Percentiles rank a stretch among this genome's conserved stretches.
These are phyloP conservation scores for Gadus chalcogrammus DNA, from an alignment of 2,113 vertebrate genomes.

Conservation along the genomic window DNA sequence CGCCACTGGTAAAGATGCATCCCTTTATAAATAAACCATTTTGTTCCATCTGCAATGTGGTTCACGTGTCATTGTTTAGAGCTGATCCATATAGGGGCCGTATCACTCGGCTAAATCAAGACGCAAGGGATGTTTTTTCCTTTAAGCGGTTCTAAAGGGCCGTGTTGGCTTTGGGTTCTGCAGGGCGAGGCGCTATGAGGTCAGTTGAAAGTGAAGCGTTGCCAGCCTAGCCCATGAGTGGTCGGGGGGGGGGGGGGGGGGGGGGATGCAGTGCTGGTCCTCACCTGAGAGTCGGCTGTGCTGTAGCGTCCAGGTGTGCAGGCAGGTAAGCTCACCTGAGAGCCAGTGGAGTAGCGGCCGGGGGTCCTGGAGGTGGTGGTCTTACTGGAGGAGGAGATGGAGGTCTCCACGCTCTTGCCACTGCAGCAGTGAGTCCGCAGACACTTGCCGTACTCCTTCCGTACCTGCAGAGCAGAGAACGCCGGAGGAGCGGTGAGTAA, in stretches of 20 bases:
- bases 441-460: constrained; percentile 98
- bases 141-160: not conserved
- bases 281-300: constrained; percentile 73
- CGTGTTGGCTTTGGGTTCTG: not conserved
- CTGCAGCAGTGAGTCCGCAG: constrained; percentile 96
- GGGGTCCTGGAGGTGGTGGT: constrained; percentile 91
- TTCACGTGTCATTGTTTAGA: too few species aligned
- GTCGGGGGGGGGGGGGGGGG: constrained; percentile 19
- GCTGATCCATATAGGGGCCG: too few species aligned
- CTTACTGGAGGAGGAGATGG: constrained; percentile 94
- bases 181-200: too few species aligned
- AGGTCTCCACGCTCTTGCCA: constrained; percentile 95
- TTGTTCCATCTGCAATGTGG: too few species aligned
- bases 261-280: not conserved
- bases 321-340: constrained; percentile 89
- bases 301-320: constrained; percentile 72
- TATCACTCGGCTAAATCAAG: too few species aligned
- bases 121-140: too few species aligned
- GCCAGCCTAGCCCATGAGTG: constrained; percentile 42
- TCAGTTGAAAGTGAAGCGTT: constrained; percentile 39
- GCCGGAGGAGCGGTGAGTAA: too few species aligned
- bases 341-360: constrained; percentile 94
- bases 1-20: too few species aligned
- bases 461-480: constrained; percentile 73
- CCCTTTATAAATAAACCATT: too few species aligned